These are phyloP conservation scores for Drymonia ruficornis DNA, from an alignment of 2,888 invertebrate genomes.

Conservation along the genomic window DNA sequence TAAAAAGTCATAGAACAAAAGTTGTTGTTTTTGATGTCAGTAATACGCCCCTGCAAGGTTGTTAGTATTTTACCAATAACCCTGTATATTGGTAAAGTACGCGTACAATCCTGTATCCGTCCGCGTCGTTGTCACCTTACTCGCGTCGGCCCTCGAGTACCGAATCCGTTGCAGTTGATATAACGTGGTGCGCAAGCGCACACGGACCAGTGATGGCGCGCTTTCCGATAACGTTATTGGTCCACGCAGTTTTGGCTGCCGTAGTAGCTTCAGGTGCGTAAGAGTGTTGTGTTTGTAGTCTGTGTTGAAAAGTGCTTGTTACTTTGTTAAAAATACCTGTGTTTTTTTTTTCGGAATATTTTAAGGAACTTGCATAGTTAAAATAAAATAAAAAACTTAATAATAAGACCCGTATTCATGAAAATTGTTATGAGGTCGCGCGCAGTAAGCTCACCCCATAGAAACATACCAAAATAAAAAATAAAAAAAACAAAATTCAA, in stretches of 20 bases:
- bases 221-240: constrained; percentile 41
- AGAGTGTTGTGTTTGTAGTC: constrained; percentile 22
- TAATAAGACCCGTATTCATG: too few species aligned
- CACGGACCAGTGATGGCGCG: constrained; percentile 55
- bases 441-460: too few species aligned
- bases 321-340: neutral
- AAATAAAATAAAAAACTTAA: too few species aligned
- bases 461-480: too few species aligned
- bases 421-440: too few species aligned
- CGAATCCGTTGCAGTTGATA: constrained; percentile 48
- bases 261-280: constrained; percentile 50
- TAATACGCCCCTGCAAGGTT: too few species aligned
- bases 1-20: too few species aligned
- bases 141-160: constrained; percentile 29
- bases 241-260: constrained; percentile 29
- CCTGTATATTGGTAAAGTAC: neutral
- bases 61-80: too few species aligned
- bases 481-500: too few species aligned
- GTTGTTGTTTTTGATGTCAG: too few species aligned
- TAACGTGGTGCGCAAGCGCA: constrained; percentile 46
- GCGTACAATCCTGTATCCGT: neutral
- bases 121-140: constrained; percentile 1
- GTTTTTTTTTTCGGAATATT: too few species aligned
- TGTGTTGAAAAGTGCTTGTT: constrained; percentile 8
- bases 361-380: too few species aligned